Evolutionary conservation across 2,888 invertebrate species (phyloP).

Genomic region (Colostygia pectinataria): DNA sequence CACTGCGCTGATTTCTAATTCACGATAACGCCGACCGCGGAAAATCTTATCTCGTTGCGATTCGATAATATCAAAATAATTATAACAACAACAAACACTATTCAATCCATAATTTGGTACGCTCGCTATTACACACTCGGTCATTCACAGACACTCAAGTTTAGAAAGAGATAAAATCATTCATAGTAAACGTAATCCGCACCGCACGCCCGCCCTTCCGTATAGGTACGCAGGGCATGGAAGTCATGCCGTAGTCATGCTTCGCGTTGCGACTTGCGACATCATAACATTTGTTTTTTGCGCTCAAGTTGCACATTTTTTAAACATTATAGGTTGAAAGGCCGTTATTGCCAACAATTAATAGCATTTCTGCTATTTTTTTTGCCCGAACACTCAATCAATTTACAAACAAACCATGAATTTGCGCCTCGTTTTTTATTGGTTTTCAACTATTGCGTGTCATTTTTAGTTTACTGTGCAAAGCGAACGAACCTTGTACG

Average conservation of each 20-base stretch:
- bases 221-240: slow-evolving; percentile 79
- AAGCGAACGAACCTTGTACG: too few species aligned
- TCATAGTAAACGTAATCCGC: slow-evolving; percentile 82
- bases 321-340: slow-evolving; percentile 43
- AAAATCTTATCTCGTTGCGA: slow-evolving; percentile 65
- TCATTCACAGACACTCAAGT: slow-evolving; percentile 81
- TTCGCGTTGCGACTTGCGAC: slow-evolving; percentile 52
- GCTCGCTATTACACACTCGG: slow-evolving; percentile 80
- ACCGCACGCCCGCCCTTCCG: slow-evolving; percentile 80
- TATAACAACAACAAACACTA: slow-evolving; percentile 80
- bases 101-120: slow-evolving; percentile 80
- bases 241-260: slow-evolving; percentile 80
- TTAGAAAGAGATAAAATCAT: slow-evolving; percentile 83
- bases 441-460: slow-evolving; percentile 79
- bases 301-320: slow-evolving; percentile 49
- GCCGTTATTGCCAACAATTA: slow-evolving; percentile 51
- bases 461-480: too few species aligned
- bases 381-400: slow-evolving; percentile 56
- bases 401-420: slow-evolving; percentile 71
- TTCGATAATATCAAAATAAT: slow-evolving; percentile 66
- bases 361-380: slow-evolving; percentile 56
- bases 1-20: slow-evolving; percentile 52
- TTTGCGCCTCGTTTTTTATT: slow-evolving; percentile 79
- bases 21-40: slow-evolving; percentile 65
- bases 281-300: slow-evolving; percentile 74